Evolutionary conservation across 92 coral and sea anemone species (phyloP), one percentile per base, ranked within the genome.

Genomic region (Epizoanthus ramosus): DNA sequence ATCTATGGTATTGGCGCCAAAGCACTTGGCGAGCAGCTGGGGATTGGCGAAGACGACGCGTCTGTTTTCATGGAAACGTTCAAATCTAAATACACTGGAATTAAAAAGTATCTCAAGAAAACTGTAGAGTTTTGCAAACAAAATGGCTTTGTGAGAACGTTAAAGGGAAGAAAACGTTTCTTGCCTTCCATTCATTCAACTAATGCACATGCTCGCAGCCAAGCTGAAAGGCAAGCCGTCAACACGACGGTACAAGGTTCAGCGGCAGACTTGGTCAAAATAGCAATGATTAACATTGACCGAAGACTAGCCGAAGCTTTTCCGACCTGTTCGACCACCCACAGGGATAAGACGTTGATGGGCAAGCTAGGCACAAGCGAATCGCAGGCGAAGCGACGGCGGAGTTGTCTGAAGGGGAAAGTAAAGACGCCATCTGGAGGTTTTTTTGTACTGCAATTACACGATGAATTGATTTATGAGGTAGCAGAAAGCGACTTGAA

Each of bases 181-280:
- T 88, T 97, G 22, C 93, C 98, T 63, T 89, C 92, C 65, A 93
- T 97, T 67, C 93, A 91, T 60, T 90, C 97, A 69, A 71, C 93
- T 18, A 93, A 92, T 68, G 80, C 87, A 45, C 93, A 91, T 76
- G 98, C 99, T 79, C 92, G 93, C 37, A 83, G 94, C 71, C 99
- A 97, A 61, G 99, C 99, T 16, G 95, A 95, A 65, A 86, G 99
- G 16, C 99, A 97, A 68, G 99, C 99, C 3, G 99, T 97, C 64
- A 97, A 97, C 83, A 97, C 99, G 52, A 97, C 98, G 8, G 93
- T 97, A 15, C 99, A 97, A 89, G 98, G 99, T 79, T 97, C 99
- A 76, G 99, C 99, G 81, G 98, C 99, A 57, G 99, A 97, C 80
- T 79, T 97, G 54, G 99, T 97, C 4, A 97, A 97, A 47, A 86